These are phyloP conservation scores for Choloepus hoffmanni DNA, from an alignment of 2,113 vertebrate genomes.

Conservation along the genomic window DNA sequence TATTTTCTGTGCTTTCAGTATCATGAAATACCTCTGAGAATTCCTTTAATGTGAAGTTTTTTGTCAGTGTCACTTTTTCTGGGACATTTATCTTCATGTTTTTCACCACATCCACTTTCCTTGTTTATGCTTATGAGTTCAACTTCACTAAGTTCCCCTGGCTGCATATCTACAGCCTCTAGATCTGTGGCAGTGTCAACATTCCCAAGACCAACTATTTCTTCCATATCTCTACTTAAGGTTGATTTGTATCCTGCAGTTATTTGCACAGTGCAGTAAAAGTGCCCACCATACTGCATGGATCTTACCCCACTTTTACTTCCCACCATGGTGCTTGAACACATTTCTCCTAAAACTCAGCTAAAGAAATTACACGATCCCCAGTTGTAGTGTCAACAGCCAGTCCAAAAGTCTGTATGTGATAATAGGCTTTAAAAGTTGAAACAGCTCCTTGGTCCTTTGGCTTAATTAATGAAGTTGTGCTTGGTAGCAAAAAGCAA, in stretches of 20 bases:
- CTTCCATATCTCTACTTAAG: background rate
- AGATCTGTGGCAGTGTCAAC: too few species aligned
- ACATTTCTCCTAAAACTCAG: slow-evolving; percentile 26
- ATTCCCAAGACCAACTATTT: background rate
- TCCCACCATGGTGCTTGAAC: background rate
- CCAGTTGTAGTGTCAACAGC: background rate
- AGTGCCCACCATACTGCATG: background rate
- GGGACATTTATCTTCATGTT: background rate
- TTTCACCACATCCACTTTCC: background rate
- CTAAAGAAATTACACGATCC: background rate
- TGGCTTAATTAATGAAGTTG: slow-evolving; percentile 32
- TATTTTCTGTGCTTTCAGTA: background rate
- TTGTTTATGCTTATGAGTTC: background rate
- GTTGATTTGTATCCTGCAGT: background rate
- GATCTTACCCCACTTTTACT: background rate
- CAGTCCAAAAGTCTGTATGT: background rate
- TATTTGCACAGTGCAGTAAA: background rate
- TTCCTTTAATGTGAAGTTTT: background rate
- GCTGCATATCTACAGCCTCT: background rate
- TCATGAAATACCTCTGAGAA: background rate
- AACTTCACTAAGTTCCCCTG: background rate
- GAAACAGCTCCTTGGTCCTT: background rate
- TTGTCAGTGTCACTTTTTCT: background rate
- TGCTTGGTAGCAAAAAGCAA: background rate
- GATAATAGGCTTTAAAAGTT: background rate